Conservation (phyloP, 2,797 vertebrate species). For the Myripristis jacobus region DNA sequence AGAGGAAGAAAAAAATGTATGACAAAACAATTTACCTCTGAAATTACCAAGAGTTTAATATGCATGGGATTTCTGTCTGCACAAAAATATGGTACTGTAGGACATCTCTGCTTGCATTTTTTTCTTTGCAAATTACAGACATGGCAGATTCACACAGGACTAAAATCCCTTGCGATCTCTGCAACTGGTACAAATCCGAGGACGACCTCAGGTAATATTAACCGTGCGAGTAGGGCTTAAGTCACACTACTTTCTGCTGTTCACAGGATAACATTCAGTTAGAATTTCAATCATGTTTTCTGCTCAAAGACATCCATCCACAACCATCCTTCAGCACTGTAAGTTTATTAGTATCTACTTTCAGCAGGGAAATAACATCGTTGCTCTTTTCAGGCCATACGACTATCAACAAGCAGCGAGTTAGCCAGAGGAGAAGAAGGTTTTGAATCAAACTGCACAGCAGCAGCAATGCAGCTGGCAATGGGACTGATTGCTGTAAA, state of each 20-base stretch:
- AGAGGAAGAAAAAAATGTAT: rapidly evolving
- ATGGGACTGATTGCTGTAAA: constrained; percentile 24
- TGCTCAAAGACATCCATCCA: background rate
- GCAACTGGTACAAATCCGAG: constrained; percentile 5
- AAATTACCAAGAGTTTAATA: constrained; percentile 15
- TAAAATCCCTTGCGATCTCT: background rate
- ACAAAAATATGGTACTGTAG: background rate
- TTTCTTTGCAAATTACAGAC: too few species aligned
- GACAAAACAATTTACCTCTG: constrained; percentile 16
- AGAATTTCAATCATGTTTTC: background rate
- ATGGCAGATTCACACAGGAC: background rate
- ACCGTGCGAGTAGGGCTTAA: background rate
- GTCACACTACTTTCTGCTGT: background rate
- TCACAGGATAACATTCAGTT: background rate
- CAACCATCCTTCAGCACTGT: background rate
- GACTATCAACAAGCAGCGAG: constrained; percentile 29
- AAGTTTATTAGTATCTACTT: constrained; percentile 9
- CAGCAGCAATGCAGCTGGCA: constrained; percentile 22
- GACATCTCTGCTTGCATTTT: too few species aligned
- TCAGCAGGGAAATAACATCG: constrained; percentile 3
- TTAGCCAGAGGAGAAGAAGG: constrained; percentile 14
- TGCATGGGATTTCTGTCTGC: background rate
- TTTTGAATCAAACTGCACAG: constrained; percentile 31
- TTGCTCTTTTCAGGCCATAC: constrained; percentile 9
- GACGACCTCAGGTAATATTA: background rate